Base-by-base conservation (phyloP, 2,888 invertebrate genomes). In the Melikaiella ostensackeni region DNA sequence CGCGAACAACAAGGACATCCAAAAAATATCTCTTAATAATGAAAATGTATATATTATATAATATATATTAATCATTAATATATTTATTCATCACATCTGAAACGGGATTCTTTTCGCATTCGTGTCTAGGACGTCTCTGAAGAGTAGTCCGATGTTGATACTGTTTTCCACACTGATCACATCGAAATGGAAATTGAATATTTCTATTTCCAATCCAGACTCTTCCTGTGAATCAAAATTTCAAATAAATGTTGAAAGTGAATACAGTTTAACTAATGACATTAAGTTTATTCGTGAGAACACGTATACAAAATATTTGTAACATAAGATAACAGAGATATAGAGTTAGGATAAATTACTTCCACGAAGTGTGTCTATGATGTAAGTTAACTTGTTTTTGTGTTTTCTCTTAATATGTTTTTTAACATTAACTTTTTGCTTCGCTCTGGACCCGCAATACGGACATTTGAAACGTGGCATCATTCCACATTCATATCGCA, bases 51-150 rank as follows among this genome's bases (percentile, higher is more conserved):
- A 13, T 13, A 13, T 1, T 11, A n/a, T n/a, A n/a, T n/a, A n/a
- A n/a, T 13, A 38, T 38, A 13, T 38, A 38, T 13, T 38, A 13
- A 4, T 38, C 11, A 13, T 38, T 38, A 13, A 13, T 38, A 38
- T 9, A 13, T 16, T 38, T 38, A 13, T 38, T 13, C 13, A 38
- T 38, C 38, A 57, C 24, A 57, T 11, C 24, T 21, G 59, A 59
- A 59, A 27, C 27, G 59, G 1, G 59, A 27, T 27, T 59, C 59
- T 27, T 59, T 59, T 59, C 59, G 4, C 59, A 59, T 7, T 59
- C 59, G 90, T 94, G 94, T 91, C 95, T 94, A 88, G 94, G 93
- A 91, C 95, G 95, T 59, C 95, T 93, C 88, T 93, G 92, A 61
- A 95, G 92, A 21, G 91, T 91, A 19, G 90, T 90, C 42, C 89